Conservation (phyloP, 2,888 invertebrate genomes). For the Cryptophagus acutangulus region DNA sequence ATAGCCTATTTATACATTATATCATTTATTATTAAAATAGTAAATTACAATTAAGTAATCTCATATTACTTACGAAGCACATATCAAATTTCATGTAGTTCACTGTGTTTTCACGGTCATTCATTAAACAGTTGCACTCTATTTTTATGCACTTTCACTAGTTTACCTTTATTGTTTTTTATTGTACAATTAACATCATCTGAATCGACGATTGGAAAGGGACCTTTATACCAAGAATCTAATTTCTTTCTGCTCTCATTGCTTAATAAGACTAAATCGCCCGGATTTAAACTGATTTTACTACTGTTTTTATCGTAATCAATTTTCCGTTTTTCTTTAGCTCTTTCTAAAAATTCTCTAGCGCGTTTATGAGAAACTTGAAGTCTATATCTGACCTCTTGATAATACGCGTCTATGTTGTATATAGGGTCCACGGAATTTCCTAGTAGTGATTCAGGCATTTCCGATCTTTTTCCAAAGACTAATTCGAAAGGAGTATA, state of each 20-base stretch:
- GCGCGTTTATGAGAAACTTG: slow-evolving; percentile 15
- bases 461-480: slow-evolving; percentile 14
- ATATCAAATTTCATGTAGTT: too few species aligned
- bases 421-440: slow-evolving; percentile 13
- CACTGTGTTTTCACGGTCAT: background rate
- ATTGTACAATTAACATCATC: slow-evolving; percentile 6
- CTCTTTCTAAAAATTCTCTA: slow-evolving; percentile 11
- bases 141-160: slow-evolving; percentile 6
- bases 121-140: slow-evolving; percentile 2
- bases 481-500: slow-evolving; percentile 19
- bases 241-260: slow-evolving; percentile 10
- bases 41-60: too few species aligned
- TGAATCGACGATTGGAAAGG: background rate
- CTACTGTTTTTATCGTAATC: too few species aligned
- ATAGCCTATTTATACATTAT: too few species aligned
- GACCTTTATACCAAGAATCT: slow-evolving; percentile 7
- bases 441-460: slow-evolving; percentile 8
- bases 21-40: too few species aligned
- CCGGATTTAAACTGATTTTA: too few species aligned
- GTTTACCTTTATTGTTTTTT: background rate
- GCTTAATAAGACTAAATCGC: slow-evolving; percentile 8
- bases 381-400: slow-evolving; percentile 15
- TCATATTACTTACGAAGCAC: too few species aligned
- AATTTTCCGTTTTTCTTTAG: slow-evolving; percentile 13
- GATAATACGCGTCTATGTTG: slow-evolving; percentile 17